Percentiles rank a stretch among this genome's conserved stretches.
These are phyloP conservation scores for Ophraella communa DNA, from an alignment of 2,888 invertebrate genomes.

Conservation along the genomic window DNA sequence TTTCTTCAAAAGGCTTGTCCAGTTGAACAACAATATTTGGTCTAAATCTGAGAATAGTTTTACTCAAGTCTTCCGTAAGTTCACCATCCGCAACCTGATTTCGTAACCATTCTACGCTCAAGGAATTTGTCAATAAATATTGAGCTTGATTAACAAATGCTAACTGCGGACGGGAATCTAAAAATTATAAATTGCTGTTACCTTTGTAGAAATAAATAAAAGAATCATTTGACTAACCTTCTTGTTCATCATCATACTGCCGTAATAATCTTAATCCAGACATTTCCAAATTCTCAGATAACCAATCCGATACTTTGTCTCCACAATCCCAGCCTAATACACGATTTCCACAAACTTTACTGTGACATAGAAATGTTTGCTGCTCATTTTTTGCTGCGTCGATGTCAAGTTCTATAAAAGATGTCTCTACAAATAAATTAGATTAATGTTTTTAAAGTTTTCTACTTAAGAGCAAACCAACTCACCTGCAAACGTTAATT, in stretches of 20 bases:
- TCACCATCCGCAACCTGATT: slow-evolving; percentile 65
- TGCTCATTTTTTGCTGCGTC: slow-evolving; percentile 48
- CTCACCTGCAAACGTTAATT: slow-evolving; percentile 69
- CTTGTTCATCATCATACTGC: slow-evolving; percentile 59
- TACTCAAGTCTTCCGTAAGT: slow-evolving; percentile 63
- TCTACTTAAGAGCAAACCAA: too few species aligned
- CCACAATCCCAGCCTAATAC: slow-evolving; percentile 87
- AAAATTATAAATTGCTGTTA: neutral
- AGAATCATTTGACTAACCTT: slow-evolving; percentile 9
- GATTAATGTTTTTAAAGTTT: too few species aligned
- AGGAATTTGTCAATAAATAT: slow-evolving; percentile 79
- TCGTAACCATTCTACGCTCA: slow-evolving; percentile 77
- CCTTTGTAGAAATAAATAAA: neutral
- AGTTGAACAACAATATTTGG: slow-evolving; percentile 88
- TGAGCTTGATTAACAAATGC: slow-evolving; percentile 86
- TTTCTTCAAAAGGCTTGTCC: slow-evolving; percentile 77
- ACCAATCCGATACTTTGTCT: slow-evolving; percentile 79
- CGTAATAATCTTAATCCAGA: slow-evolving; percentile 74
- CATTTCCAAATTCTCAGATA: slow-evolving; percentile 73
- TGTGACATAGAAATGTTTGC: slow-evolving; percentile 68
- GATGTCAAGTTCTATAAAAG: slow-evolving; percentile 64
- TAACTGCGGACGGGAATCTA: slow-evolving; percentile 55
- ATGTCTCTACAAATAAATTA: slow-evolving; percentile 62
- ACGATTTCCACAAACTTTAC: slow-evolving; percentile 85
- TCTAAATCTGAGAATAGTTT: slow-evolving; percentile 76